These are phyloP conservation scores for Galeopsomyia nigrocyanea DNA, from an alignment of 2,888 invertebrate species.

Conservation along the genomic window DNA sequence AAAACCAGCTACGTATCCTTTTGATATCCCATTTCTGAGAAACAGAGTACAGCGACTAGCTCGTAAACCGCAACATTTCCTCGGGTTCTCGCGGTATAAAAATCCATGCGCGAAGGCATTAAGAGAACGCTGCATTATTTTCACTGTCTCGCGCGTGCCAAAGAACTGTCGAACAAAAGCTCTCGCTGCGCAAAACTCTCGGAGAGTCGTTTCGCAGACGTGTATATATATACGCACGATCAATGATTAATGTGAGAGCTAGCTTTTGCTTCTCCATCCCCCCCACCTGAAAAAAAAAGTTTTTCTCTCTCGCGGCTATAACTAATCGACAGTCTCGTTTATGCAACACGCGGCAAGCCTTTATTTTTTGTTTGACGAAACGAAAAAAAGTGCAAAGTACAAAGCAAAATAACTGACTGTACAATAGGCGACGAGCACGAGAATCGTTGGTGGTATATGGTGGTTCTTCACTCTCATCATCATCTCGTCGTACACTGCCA, in stretches of 20 bases:
- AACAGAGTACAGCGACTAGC: too few species aligned
- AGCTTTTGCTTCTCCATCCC: neutral
- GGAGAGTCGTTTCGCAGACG: too few species aligned
- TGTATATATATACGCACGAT: neutral
- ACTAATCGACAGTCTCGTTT: constrained; percentile 32
- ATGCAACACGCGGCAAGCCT: constrained; percentile 15
- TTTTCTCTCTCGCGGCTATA: too few species aligned
- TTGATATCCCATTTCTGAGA: too few species aligned
- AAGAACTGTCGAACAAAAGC: constrained; percentile 23
- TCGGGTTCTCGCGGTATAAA: neutral
- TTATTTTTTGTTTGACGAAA: too few species aligned
- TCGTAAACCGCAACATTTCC: too few species aligned
- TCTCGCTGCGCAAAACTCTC: too few species aligned
- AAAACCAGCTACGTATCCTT: too few species aligned
- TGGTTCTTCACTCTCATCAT: constrained; percentile 99
- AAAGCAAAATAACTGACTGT: too few species aligned
- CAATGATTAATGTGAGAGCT: constrained; percentile 37
- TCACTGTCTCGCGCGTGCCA: neutral
- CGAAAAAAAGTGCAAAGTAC: too few species aligned
- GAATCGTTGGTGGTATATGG: constrained; percentile 98
- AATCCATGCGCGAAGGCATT: constrained; percentile 5
- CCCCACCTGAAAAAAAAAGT: neutral
- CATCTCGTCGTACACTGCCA: constrained; percentile 98
- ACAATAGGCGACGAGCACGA: constrained; percentile 86
- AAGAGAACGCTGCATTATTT: constrained; percentile 1